Conservation (phyloP, 2,888 invertebrate genomes). For the Amblyjoppa fuscipennis region DNA sequence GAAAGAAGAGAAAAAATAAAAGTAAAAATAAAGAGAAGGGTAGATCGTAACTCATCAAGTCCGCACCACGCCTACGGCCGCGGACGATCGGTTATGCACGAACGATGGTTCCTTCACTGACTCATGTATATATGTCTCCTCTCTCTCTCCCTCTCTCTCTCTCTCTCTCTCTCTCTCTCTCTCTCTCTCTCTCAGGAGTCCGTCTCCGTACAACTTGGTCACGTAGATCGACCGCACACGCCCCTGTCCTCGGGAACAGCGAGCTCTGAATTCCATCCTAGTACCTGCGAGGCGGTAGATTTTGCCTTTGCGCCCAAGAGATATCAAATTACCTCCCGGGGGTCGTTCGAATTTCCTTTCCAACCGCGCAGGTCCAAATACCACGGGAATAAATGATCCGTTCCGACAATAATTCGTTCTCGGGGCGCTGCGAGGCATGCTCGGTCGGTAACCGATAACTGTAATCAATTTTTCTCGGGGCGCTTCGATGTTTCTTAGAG, state of each 20-base stretch:
- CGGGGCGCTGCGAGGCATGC: neutral
- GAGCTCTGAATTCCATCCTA: conserved; percentile 55
- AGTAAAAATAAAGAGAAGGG: conserved; percentile 71
- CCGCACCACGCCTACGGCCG: conserved; percentile 76
- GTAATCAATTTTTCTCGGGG: no score
- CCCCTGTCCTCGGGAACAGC: conserved; percentile 71
- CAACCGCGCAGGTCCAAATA: conserved; percentile 12
- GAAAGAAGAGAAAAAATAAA: conserved; percentile 20
- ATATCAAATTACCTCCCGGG: conserved; percentile 51
- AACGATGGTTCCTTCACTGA: conserved; percentile 63
- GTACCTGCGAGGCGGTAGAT: conserved; percentile 54
- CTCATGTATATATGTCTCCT: neutral
- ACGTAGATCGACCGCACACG: conserved; percentile 72
- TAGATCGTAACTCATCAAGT: conserved; percentile 77
- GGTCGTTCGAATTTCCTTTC: conserved; percentile 30
- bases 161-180: no score
- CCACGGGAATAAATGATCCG: conserved; percentile 28
- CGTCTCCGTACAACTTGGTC: conserved; percentile 74
- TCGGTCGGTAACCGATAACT: no score
- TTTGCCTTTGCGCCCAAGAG: conserved; percentile 62
- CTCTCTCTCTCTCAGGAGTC: conserved; percentile 58
- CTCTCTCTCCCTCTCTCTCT: no score
- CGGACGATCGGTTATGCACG: conserved; percentile 58
- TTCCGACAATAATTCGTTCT: conserved; percentile 3
- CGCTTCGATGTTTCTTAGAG: no score